Percentiles rank a stretch among this genome's conserved stretches.
phyloP scores from a whole-genome alignment of 2,888 invertebrate species.

The Campopleginae sp. region DNA sequence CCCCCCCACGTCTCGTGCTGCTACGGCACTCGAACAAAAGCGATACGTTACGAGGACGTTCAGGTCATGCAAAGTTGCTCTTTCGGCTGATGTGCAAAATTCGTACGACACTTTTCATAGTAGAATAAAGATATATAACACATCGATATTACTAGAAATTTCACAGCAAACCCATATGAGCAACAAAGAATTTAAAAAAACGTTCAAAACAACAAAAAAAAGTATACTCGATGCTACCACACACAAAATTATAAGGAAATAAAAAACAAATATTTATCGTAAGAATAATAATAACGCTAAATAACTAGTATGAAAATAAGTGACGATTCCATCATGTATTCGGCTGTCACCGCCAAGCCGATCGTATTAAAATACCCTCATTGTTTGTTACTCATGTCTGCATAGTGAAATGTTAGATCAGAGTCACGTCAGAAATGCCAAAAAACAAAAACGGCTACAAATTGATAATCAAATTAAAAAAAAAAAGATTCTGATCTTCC shows the following conservation, averaged over 20 bases:
- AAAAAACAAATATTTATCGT: conserved; percentile 65
- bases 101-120: conserved; percentile 69
- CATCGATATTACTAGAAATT: conserved; percentile 70
- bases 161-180: conserved; percentile 77
- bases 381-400: not conserved
- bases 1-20: conserved; percentile 28
- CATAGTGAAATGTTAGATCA: conserved; percentile 11
- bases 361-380: conserved; percentile 27
- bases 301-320: conserved; percentile 33
- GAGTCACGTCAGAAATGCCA: conserved; percentile 46
- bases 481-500: not conserved
- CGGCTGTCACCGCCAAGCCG: conserved; percentile 67
- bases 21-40: conserved; percentile 58
- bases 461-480: not conserved
- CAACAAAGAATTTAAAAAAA: conserved; percentile 46
- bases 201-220: not conserved
- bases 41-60: conserved; percentile 70
- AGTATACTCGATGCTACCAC: conserved; percentile 75
- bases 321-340: conserved; percentile 12
- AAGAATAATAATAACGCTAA: conserved; percentile 59
- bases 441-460: not conserved
- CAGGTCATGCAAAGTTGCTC: conserved; percentile 75
- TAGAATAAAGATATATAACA: conserved; percentile 43
- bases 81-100: conserved; percentile 75
- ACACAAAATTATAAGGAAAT: conserved; percentile 74